Base-by-base conservation (phyloP, 2,888 invertebrate species). In the Nemurella pictetii region DNA sequence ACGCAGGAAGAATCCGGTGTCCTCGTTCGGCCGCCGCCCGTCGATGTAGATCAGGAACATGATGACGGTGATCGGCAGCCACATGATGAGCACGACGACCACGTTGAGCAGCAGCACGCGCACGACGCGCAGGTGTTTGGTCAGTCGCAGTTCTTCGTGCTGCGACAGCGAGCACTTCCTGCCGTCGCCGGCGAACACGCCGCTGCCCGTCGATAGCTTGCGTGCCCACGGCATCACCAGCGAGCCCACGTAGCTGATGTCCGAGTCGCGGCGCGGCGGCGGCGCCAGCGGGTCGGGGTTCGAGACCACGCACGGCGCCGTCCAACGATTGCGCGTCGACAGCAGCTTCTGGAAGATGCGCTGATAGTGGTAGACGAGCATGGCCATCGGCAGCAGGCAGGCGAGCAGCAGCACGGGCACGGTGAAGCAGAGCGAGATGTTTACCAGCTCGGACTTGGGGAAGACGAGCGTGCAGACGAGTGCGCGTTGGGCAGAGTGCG, bases 21-120 rank as follows among this genome's bases (percentile, higher is more conserved):
- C 92, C 74, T 91, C 91, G 80, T 89, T 90, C 0, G 91, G 89
- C 29, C 93, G 88, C 28, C 90, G 89, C 0, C 92, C 92, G 87
- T 93, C 93, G 73, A 92, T 87, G 87, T 92, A 92, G 84, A 93
- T 92, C 74, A 93, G 89, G 55, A 92, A 87, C 91, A 93, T 91
- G 25, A 92, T 89, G 0, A 92, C 88, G 0, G 92, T 87, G 86
- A 93, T 92, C 0, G 93, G 93, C 74, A 92, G 88, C 93, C 93
- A 93, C 93, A 93, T 93, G 15, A 92, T 88, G n/a, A 93, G 89
- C 0, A 93, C 92, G 1, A 92, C 91, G 1, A 92, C 88, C 15
- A 93, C 92, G 88, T 93, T 93, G 75, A 92, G 88, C 83, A 92
- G 89, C 32, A 93, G 89, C 29, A 92, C 90, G 73, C 92, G 89